These are phyloP conservation scores for Panurus biarmicus DNA, from an alignment of 2,113 vertebrate genomes.

Conservation along the genomic window DNA sequence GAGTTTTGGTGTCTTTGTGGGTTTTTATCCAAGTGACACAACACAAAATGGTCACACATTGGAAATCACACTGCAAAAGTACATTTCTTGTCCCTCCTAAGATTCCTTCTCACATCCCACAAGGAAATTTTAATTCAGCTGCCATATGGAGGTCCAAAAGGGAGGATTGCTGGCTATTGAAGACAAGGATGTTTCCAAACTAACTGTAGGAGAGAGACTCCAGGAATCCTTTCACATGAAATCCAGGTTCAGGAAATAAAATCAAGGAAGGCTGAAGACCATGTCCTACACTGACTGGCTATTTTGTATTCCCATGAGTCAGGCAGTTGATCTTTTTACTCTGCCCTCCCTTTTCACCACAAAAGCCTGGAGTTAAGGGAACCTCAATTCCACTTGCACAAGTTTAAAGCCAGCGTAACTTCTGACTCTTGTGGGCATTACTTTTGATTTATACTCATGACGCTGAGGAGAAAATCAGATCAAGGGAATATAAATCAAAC, in stretches of 20 bases:
- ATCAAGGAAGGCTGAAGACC: background rate
- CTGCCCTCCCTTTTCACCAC: background rate
- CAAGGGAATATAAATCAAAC: constrained; percentile 48
- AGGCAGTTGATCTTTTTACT: background rate
- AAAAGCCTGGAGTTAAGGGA: background rate
- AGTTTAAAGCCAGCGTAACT: background rate
- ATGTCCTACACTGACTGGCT: background rate
- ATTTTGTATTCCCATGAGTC: background rate
- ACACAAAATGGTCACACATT: background rate
- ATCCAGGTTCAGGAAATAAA: background rate
- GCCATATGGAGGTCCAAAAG: background rate
- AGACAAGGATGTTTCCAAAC: background rate
- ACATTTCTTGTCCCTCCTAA: background rate
- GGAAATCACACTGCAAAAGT: background rate
- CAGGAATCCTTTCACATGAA: background rate
- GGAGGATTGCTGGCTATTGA: background rate
- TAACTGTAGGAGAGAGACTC: background rate
- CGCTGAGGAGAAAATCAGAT: background rate
- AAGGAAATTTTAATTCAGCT: background rate
- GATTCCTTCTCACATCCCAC: background rate
- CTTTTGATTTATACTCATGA: constrained; percentile 53
- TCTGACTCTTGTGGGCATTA: constrained; percentile 24
- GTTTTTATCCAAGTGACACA: background rate
- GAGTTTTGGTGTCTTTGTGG: background rate
- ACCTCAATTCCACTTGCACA: background rate